Percentiles rank a stretch among this genome's conserved stretches.
These are phyloP conservation scores for Dipodomys ordii DNA, from an alignment of 2,113 vertebrate genomes.

Conservation along the genomic window DNA sequence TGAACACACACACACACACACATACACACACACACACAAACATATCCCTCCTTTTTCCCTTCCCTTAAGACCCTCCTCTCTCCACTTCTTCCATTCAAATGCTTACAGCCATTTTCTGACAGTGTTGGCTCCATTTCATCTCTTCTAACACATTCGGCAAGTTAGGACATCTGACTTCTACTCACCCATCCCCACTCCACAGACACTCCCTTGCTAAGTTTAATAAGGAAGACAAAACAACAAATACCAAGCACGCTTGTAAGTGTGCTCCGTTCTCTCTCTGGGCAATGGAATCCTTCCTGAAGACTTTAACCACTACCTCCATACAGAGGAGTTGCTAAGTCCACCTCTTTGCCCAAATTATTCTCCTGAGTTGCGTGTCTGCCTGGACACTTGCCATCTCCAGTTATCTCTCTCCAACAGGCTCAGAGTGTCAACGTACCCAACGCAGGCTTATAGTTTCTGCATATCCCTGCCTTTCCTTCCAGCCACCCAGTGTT, in stretches of 20 bases:
- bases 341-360: background rate
- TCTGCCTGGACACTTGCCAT: background rate
- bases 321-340: background rate
- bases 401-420: background rate
- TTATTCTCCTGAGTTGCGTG: background rate
- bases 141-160: background rate
- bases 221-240: background rate
- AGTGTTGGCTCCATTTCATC: background rate
- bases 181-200: background rate
- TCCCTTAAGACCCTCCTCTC: background rate
- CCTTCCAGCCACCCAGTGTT: too few species aligned
- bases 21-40: background rate
- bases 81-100: background rate
- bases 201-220: constrained; percentile 7
- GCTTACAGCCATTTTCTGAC: background rate
- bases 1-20: background rate
- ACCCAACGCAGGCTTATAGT: too few species aligned
- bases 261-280: background rate
- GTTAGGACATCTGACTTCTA: background rate
- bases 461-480: background rate
- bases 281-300: background rate
- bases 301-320: background rate
- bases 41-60: background rate
- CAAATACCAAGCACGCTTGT: background rate
- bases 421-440: background rate